A percentile compares a stretch with the other conserved stretches of the same genome.
Evolutionary conservation across 53 echinoderm and acorn worm genomes (phyloP).

Genomic region (Holothuria scabra): DNA sequence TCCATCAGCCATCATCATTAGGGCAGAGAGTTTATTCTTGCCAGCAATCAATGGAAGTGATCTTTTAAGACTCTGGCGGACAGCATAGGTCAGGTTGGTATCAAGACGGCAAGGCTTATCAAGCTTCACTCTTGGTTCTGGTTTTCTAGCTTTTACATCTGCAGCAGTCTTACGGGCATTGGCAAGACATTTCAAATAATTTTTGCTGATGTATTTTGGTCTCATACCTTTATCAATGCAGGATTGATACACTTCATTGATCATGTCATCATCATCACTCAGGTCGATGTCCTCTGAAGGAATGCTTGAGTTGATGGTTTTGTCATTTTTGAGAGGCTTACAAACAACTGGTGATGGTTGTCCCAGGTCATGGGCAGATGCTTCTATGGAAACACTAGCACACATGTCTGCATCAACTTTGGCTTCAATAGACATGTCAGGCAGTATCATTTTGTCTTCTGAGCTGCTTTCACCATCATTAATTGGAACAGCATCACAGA

Average conservation of each 20-base stretch:
- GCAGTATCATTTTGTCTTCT: too few relatives aligned
- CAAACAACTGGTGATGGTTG: too few relatives aligned
- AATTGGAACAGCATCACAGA: too few relatives aligned
- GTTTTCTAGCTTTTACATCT: constrained; percentile 2
- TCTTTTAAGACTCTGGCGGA: constrained; percentile 13
- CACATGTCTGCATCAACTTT: background rate
- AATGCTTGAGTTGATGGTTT: too few relatives aligned
- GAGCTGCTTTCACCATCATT: too few relatives aligned
- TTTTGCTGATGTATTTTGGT: constrained; percentile 7
- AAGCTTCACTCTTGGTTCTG: constrained; percentile 31
- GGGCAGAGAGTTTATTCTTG: constrained; percentile 19
- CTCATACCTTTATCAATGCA: constrained; percentile 14
- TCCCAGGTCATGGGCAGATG: too few relatives aligned
- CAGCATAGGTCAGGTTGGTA: constrained; percentile 27
- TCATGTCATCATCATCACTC: too few relatives aligned
- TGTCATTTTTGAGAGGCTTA: too few relatives aligned
- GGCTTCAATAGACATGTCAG: too few relatives aligned
- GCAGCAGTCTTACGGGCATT: constrained; percentile 21
- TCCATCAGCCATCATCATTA: constrained; percentile 50
- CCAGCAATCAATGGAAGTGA: constrained; percentile 23
- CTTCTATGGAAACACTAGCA: background rate
- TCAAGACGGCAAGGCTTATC: constrained; percentile 22
- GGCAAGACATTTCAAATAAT: background rate
- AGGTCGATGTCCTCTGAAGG: too few relatives aligned
- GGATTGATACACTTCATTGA: too few relatives aligned